These are phyloP conservation scores for Thereva unica DNA, from an alignment of 2,888 invertebrate species.

Conservation along the genomic window DNA sequence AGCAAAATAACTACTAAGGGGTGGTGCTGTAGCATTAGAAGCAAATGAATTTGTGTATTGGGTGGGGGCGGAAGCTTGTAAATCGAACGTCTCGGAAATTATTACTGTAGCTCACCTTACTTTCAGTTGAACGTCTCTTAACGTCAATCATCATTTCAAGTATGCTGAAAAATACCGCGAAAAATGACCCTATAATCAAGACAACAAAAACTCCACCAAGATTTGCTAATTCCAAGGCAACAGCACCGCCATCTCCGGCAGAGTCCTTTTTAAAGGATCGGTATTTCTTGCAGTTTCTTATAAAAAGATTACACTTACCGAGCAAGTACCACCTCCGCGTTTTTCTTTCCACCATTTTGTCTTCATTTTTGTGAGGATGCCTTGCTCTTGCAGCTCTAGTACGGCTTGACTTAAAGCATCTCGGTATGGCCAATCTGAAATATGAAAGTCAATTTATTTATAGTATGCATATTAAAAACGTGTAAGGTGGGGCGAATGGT, in stretches of 20 bases:
- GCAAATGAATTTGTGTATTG: no score
- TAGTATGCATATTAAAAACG: slow-evolving; percentile 5
- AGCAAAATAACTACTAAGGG: neutral
- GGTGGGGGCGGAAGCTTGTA: no score
- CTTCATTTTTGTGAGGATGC: slow-evolving; percentile 75
- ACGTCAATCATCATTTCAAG: slow-evolving; percentile 19
- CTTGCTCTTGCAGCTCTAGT: slow-evolving; percentile 81
- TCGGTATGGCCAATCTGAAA: slow-evolving; percentile 63
- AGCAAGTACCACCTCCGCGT: slow-evolving; percentile 71
- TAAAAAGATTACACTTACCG: slow-evolving; percentile 58
- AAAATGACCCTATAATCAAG: slow-evolving; percentile 59
- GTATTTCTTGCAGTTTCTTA: neutral
- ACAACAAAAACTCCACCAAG: slow-evolving; percentile 69
- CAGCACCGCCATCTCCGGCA: slow-evolving; percentile 54
- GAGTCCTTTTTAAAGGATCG: slow-evolving; percentile 14
- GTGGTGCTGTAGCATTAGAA: no score
- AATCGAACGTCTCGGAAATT: no score
- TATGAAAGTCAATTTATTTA: slow-evolving; percentile 11
- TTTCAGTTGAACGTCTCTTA: slow-evolving; percentile 1
- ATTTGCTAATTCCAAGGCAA: slow-evolving; percentile 65
- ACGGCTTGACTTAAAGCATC: slow-evolving; percentile 79
- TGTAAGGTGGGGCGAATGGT: no score
- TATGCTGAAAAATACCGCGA: slow-evolving; percentile 16
- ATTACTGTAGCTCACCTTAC: slow-evolving; percentile 21
- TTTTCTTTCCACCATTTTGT: slow-evolving; percentile 90